Evolutionary conservation across 2,888 invertebrate species (phyloP), one percentile per base, ranked within the genome.

Genomic region (Pogonocherus hispidulus): DNA sequence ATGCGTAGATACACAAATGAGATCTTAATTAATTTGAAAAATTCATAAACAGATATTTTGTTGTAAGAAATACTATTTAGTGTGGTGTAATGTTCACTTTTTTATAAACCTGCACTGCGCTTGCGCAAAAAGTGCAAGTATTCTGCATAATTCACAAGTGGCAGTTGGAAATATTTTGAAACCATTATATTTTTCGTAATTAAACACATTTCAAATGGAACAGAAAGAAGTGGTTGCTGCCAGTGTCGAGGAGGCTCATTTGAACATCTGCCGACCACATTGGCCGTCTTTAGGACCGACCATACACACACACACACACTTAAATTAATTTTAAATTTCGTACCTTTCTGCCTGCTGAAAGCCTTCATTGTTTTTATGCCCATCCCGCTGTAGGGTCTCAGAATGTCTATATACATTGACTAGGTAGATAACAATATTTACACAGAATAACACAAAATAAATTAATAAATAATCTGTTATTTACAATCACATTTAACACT

Each of bases 281-380:
- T 66, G 49, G 22, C 46, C 27, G 44, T 19, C 56, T 54, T 49
- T 41, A 14, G 41, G 41, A 41, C 37, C n/a, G 9, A 37, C 37
- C 44, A 55, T 14, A 47, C 37, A 46, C 41, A 46, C 47, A 3
- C 44, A 55, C 11, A 47, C 37, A 46, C 41, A 46, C 47, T 46
- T 56, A 56, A 64, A 27, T 47, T 52, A 52, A 52, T 37, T 55
- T 52, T 16, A 49, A 46, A 49, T 55, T 69, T 72, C 79, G 75
- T 88, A 93, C 93, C 93, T 93, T 92, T 93, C 86, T 92, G 91
- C 91, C 93, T 93, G 89, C 91, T 92, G 89, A 92, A 93, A 89
- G 93, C 92, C 90, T 93, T 93, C 93, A 93, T 93, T 88, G 90
- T 90, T 91, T 93, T 93, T 90, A 93, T 93, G 92, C 93, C 93